These are phyloP conservation scores for Psittacula cyanocephala DNA, from an alignment of 2,113 vertebrate species.

Conservation along the genomic window DNA sequence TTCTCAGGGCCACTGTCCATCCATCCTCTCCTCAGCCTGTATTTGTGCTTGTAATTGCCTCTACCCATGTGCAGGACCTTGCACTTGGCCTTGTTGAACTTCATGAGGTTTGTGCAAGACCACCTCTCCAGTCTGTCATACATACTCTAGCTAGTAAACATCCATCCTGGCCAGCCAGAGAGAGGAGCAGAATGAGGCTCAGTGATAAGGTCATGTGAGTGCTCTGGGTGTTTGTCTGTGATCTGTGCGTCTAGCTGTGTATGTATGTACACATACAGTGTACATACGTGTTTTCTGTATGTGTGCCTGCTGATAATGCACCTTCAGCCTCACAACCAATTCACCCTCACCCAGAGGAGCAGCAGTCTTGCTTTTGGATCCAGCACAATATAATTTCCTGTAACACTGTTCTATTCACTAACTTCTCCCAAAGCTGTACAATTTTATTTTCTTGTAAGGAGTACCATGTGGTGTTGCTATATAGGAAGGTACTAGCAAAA, in stretches of 20 bases:
- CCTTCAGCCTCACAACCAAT: neutral
- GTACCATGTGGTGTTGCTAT: neutral
- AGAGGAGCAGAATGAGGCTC: neutral
- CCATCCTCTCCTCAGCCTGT: neutral
- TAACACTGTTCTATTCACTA: neutral
- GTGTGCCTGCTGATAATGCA: neutral
- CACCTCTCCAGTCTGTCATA: neutral
- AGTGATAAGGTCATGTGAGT: neutral
- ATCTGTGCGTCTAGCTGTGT: neutral
- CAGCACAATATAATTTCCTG: neutral
- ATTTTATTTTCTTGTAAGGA: neutral
- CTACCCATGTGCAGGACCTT: neutral
- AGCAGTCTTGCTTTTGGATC: neutral
- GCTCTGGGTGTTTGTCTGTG: neutral
- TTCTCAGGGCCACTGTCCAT: neutral
- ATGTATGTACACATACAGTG: neutral
- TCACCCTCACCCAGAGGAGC: neutral
- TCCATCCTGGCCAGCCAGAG: neutral
- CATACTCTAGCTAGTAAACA: neutral
- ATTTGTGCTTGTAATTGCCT: neutral
- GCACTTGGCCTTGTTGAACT: neutral
- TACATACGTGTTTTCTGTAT: no score
- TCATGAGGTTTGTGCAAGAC: neutral
- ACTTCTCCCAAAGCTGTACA: neutral
- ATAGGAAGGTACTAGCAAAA: neutral